Evolutionary conservation across 2,113 vertebrate species (phyloP), one percentile per base, ranked within the genome.

Genomic region (Cryptoleucopteryx plumbea): DNA sequence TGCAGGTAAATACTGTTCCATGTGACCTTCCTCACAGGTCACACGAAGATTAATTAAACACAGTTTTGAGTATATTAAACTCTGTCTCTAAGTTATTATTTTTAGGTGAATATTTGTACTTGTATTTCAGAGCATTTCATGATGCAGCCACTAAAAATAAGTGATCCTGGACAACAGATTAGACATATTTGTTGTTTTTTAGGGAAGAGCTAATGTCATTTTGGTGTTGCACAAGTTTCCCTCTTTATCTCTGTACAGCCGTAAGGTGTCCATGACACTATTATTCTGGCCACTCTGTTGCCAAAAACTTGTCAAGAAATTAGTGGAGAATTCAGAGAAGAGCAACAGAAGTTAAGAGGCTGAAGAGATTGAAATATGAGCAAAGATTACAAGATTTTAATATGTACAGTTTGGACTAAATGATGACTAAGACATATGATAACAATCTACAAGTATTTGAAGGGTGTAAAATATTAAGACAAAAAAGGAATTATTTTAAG

Each of bases 231-330:
- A 55, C 74, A 93, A 90, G 56, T 89, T 94, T 97, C 74, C 87
- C 36, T 97, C 87, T 95, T 86, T 86, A 73, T 96, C 89, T 96
- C 95, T 95, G 87, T 96, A 83, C 82, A 97, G 66, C 94, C 71
- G 84, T 96, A 91, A 97, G 84, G 95, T 97, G 95, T 90, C 96
- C 96, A 38, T 96, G 95, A 96, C 93, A 94, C 94, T 94, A 96
- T 95, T 97, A 95, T 93, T 97, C 74, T 94, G 97, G 29, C 93
- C 94, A 95, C 95, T 90, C 59, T 73, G 84, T 96, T 97, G 97
- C 97, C 97, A 97, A 97, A 97, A 97, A 94, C 70, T 94, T 97
- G 96, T 97, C 97, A 97, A 94, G 71, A 96, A 95, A 91, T 97
- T 63, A 97, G 61, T 96, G 84, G 94, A 87, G 87, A 90, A 91